Base-by-base conservation (phyloP, 2,888 invertebrate species). In the Neria commutata region DNA sequence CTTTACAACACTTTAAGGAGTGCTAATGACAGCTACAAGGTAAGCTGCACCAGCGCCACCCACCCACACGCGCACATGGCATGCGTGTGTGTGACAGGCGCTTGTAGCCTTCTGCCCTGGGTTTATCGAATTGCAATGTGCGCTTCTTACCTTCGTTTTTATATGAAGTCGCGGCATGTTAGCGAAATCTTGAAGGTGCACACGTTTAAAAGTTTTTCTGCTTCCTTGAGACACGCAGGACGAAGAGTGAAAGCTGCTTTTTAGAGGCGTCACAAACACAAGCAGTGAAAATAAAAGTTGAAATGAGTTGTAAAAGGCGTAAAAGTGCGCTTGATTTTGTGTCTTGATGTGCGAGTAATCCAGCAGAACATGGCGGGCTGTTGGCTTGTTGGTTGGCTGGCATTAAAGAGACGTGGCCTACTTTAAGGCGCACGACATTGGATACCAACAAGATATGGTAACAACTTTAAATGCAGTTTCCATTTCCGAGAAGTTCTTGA, bases 21-120 rank as follows among this genome's bases (percentile, higher is more conserved):
- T 65, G 90, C 94, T 3, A 91, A 93, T 81, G 88, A 89, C 25
- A 95, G 92, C 84, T 94, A 94, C 82, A 93, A 92, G 87, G 94
- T 92, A 78, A 77, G 74, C 66, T n/a, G 40, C 67, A 10, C 10
- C 23, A 14, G 24, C 33, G 11, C 11, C 17, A 8, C 11, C 48
- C 40, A 21, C 25, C 21, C 37, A 24, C 24, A 16, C 19, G 16
- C 16, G 37, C 10, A n/a, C 6, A 37, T 42, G 42, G 42, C 21
- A 29, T 29, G 29, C 42, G 21, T 42, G 42, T 42, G 42, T 37
- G 8, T 5, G 29, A 29, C 6, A 29, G 11, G 11, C 29, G 11
- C 6, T 29, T 29, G 29, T 29, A 6, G 11, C 29, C 29, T 29
- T 6, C 29, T 29, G 29, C 29, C 6, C 29, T 29, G 29, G 11